Evolutionary conservation across 2,888 invertebrate genomes (phyloP), one percentile per base, ranked within the genome.

Genomic region (Pristionchus arcanus): DNA sequence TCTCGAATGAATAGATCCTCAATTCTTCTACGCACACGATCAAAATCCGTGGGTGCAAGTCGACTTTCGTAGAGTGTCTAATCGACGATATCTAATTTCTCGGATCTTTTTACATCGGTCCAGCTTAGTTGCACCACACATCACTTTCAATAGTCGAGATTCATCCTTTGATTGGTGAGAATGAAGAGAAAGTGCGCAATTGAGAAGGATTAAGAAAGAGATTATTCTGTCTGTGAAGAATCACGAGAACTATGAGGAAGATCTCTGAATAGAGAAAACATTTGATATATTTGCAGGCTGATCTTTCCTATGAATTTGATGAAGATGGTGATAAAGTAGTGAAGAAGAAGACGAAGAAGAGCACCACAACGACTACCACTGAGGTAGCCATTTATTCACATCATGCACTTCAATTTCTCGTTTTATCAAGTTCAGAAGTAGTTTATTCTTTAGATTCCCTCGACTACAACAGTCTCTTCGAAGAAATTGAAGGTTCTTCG

Each of bases 401-500:
- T 49, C 13, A 49, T 49, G n/a, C n/a, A n/a, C n/a, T n/a, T n/a
- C 7, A 49, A 0, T 49, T 49, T 49, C 11, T 49, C 42, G 42
- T 49, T 49, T 49, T 49, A 49, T 49, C 1, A 49, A 49, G n/a
- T n/a, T n/a, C n/a, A n/a, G n/a, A 49, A 49, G 13, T 49, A 49
- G 13, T 49, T 49, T 11, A 31, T 42, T 77, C 42, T 77, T 16
- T 42, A 77, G 77, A 19, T 25, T 42, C 42, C 86, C 34, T n/a
- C 86, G 19, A 86, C 86, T 31, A 63, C 86, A 9, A 66, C 59
- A 1, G 37, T 53, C 21, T 21, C 86, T 7, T 16, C 63, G 25
- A 37, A 86, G 37, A 86, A 87, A 28, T 37, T 87, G 25, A 68
- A 55, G 59, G 89, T 89, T 25, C 55, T 77, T n/a, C 63, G 81